Base-by-base conservation (phyloP, 2,797 vertebrate species). In the Poecilia gillii region DNA sequence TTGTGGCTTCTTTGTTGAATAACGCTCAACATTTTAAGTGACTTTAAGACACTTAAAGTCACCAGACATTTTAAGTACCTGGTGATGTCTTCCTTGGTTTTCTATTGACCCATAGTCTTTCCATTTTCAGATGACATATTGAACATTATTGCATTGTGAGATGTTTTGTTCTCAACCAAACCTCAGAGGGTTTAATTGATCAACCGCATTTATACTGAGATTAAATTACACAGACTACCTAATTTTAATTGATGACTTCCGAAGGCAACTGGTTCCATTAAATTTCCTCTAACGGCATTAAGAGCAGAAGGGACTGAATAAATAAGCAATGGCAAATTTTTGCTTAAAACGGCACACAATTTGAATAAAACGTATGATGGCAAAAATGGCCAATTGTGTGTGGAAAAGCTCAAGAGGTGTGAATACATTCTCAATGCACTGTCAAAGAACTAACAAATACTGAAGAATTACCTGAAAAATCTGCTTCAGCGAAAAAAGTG, bases 401-500 rank as follows among this genome's bases (percentile, higher is more conserved):
- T 23, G 20, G 33, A 41, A 25, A 68, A 25, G 0, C 6, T 13
- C 4, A 13, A 43, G 0, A 3, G 64, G 18, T 43, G 39, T 45
- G 23, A n/a, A n/a, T 43, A 70, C 39, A 70, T 70, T 70, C 23
- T 9, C 64, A 25, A 25, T 20, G 12, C 5, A n/a, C 12, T 45
- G 25, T 75, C 3, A 75, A 43, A 41, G 14, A 23, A 25, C 23
- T 59, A n/a, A 73, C 36, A 70, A 84, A 45, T n/a, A 73, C 76
- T 46, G 68, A 55, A 76, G 8, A 81, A 94, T 89, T 96, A 99
- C 98, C 97, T 99, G 98, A 96, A 99, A 99, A 92, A 99, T 99
- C 92, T 99, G 98, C 93, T 99, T 99, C 91, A 99, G 95, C 79
- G 98, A 99, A 94, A 99, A 99, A 84, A 99, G 97, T 41, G 98